These are phyloP conservation scores for Steatornis caripensis DNA, from an alignment of 2,113 vertebrate species.

Conservation along the genomic window DNA sequence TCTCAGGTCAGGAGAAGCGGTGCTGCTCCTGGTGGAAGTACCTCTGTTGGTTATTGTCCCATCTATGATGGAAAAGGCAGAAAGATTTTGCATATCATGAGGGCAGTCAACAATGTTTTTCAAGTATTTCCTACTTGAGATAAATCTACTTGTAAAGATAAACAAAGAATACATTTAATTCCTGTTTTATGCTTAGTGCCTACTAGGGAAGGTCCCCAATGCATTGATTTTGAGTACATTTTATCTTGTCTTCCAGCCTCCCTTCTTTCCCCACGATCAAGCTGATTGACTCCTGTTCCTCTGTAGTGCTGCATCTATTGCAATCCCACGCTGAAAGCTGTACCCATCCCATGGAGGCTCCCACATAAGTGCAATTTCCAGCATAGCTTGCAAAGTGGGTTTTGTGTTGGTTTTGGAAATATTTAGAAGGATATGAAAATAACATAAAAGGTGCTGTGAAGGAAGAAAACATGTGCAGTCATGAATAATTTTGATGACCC, in stretches of 20 bases:
- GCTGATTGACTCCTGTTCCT: neutral
- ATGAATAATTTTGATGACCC: neutral
- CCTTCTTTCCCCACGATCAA: neutral
- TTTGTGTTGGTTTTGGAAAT: neutral
- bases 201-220: neutral
- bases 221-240: neutral
- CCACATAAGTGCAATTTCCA: neutral
- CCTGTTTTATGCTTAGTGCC: neutral
- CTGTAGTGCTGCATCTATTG: fast-evolving
- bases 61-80: neutral
- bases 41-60: neutral
- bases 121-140: neutral
- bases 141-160: neutral
- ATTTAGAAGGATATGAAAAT: neutral
- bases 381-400: neutral
- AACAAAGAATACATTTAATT: neutral
- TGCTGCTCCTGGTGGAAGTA: neutral
- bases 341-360: neutral
- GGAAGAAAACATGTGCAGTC: neutral
- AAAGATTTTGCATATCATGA: neutral
- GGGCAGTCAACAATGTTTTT: neutral
- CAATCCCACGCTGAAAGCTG: neutral
- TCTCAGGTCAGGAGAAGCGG: neutral
- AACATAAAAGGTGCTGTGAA: neutral
- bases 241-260: neutral